Conservation (phyloP, 1,140 invertebrate species). For the Amyelois transitella region DNA sequence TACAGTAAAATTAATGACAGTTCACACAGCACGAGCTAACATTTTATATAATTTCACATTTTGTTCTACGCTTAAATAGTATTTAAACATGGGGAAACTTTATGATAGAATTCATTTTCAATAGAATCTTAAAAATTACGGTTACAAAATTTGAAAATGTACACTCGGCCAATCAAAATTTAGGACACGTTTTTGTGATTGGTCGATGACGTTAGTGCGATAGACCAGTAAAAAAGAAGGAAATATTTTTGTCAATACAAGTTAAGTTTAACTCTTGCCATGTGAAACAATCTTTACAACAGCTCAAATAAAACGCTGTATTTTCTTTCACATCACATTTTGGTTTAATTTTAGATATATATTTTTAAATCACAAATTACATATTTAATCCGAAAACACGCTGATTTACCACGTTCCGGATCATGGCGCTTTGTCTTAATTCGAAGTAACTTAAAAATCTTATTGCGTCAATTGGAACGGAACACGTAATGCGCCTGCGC, state of each 20-base stretch:
- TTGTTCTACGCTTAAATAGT: too few species aligned
- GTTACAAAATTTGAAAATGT: too few species aligned
- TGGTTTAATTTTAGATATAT: slow-evolving; percentile 21
- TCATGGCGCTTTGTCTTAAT: not conserved
- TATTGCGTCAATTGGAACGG: not conserved
- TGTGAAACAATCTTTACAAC: slow-evolving; percentile 4
- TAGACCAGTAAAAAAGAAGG: too few species aligned
- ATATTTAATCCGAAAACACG: too few species aligned
- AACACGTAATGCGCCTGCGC: not conserved
- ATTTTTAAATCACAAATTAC: not conserved
- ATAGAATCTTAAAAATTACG: too few species aligned
- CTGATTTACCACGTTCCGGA: not conserved
- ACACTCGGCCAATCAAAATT: too few species aligned
- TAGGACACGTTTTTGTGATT: too few species aligned
- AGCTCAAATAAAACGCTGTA: slow-evolving; percentile 13
- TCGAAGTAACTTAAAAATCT: not conserved
- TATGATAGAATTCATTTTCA: too few species aligned
- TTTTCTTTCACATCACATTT: slow-evolving; percentile 31
- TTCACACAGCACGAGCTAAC: slow-evolving; percentile 6
- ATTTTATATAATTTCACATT: not conserved
- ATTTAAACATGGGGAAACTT: too few species aligned
- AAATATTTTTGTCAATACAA: too few species aligned
- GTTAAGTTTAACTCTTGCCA: not conserved
- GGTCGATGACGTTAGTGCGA: too few species aligned
- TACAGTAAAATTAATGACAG: slow-evolving; percentile 19